Evolutionary conservation across 2,113 vertebrate species (phyloP).

Genomic region (Cettia cetti): DNA sequence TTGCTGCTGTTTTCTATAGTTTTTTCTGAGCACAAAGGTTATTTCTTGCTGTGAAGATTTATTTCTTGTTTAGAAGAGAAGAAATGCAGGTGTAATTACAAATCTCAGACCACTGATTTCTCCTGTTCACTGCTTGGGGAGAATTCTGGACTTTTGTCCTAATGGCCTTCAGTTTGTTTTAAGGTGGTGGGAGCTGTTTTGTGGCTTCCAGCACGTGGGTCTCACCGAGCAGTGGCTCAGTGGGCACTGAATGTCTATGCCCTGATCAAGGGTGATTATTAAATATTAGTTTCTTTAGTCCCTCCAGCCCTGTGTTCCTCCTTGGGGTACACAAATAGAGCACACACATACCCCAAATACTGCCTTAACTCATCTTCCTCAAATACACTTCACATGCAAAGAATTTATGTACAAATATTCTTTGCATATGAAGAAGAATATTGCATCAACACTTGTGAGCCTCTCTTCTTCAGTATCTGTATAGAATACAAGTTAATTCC

Average conservation of each 20-base stretch:
- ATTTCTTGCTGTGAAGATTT: background rate
- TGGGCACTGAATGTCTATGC: background rate
- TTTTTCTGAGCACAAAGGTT: background rate
- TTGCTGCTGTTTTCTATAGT: background rate
- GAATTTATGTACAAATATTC: background rate
- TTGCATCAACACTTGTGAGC: background rate
- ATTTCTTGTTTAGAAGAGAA: background rate
- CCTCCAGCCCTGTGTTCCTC: background rate
- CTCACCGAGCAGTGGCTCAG: background rate
- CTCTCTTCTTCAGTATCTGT: background rate
- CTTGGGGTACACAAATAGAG: background rate
- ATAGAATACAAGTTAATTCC: background rate
- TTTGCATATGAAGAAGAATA: background rate
- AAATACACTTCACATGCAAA: background rate
- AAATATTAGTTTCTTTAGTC: background rate
- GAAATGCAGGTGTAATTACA: background rate
- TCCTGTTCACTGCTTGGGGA: background rate
- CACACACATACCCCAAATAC: background rate
- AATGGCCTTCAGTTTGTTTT: background rate
- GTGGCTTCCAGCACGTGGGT: rapidly evolving
- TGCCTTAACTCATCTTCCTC: background rate
- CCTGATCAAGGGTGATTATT: background rate
- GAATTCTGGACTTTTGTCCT: background rate
- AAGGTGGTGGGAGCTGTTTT: background rate
- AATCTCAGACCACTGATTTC: background rate